Base-by-base conservation (phyloP, 2,113 vertebrate species). In the Herpetotheres cachinnans region DNA sequence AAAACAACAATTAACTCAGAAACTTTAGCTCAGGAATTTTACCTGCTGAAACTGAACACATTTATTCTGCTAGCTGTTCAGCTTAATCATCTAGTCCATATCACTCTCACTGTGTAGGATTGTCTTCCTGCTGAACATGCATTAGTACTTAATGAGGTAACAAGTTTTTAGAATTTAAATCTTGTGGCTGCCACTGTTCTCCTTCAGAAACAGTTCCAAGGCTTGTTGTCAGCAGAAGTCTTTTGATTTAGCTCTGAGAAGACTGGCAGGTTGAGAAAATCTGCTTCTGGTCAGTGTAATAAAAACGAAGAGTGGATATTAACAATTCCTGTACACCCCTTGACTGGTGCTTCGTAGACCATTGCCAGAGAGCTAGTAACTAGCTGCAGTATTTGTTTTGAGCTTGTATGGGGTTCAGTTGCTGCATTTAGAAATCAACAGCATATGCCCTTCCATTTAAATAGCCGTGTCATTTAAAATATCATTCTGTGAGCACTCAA, bases 111-210 rank as follows among this genome's bases (percentile, higher is more conserved):
- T 66, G 27, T 77, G 66, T 66, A 86, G 82, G 79, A 62, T 24
- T 94, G 58, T 70, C 71, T 91, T 89, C 63, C 66, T 56, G 73
- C 61, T 90, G 81, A 90, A 93, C 44, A 61, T 32, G n/a, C 46
- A 46, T 77, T 80, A 85, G 58, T 66, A 79, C 62, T 90, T 90
- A 90, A 94, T 66, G 87, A 95, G 82, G 58, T 80, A 88, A 89
- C 88, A 70, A 86, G 77, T 93, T 90, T 96, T 92, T 90, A 55
- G 90, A 76, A 70, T 88, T 82, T 89, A 83, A 86, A 74, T 94
- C 46, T n/a, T 82, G 66, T 90, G 55, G 50, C 82, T 92, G 71
- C 29, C 42, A 42, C n/a, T 8, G 3, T 74, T 90, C 71, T 83
- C 40, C 22, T 88, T 92, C 47, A 77, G 62, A 90, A 58, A 29